Conservation (phyloP, 1,140 invertebrate genomes). For the Pseudomyrmex sp. region DNA sequence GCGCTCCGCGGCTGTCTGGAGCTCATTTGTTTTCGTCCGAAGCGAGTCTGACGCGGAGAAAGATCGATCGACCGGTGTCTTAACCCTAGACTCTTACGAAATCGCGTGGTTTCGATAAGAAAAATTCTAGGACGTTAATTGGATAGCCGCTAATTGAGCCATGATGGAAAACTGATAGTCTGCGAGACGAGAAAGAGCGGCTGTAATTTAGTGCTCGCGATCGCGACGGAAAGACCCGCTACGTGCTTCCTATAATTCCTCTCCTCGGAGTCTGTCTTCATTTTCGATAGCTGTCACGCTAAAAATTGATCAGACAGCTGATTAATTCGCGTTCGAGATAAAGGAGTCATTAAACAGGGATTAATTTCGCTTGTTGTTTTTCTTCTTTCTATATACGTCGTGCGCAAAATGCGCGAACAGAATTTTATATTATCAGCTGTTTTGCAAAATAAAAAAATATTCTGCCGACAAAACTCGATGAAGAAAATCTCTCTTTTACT, state of each 20-base stretch:
- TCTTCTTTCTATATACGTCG: background rate
- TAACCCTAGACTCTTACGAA: slow-evolving; percentile 71
- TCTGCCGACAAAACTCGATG: background rate
- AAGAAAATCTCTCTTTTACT: background rate
- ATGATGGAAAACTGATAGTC: slow-evolving; percentile 71
- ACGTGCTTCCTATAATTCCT: slow-evolving; percentile 11
- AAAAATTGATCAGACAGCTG: slow-evolving; percentile 39
- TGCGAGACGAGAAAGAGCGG: background rate
- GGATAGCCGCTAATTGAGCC: slow-evolving; percentile 68
- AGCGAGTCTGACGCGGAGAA: slow-evolving; percentile 63
- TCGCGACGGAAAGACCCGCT: slow-evolving; percentile 39
- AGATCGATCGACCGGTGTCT: slow-evolving; percentile 77
- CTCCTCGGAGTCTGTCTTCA: slow-evolving; percentile 10
- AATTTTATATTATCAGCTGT: background rate
- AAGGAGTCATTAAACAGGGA: slow-evolving; percentile 55
- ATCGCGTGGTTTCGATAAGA: slow-evolving; percentile 71
- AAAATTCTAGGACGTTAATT: slow-evolving; percentile 70
- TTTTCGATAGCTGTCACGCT: slow-evolving; percentile 31
- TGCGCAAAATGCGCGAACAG: background rate
- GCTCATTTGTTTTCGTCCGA: slow-evolving; percentile 80
- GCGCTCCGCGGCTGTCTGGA: slow-evolving; percentile 75
- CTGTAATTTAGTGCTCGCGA: slow-evolving; percentile 57
- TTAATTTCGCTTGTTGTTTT: slow-evolving; percentile 29
- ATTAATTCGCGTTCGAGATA: slow-evolving; percentile 54
- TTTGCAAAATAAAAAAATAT: too few species aligned